These are phyloP conservation scores for Coptotermes formosanus DNA, from an alignment of 1,140 invertebrate species.

Conservation along the genomic window DNA sequence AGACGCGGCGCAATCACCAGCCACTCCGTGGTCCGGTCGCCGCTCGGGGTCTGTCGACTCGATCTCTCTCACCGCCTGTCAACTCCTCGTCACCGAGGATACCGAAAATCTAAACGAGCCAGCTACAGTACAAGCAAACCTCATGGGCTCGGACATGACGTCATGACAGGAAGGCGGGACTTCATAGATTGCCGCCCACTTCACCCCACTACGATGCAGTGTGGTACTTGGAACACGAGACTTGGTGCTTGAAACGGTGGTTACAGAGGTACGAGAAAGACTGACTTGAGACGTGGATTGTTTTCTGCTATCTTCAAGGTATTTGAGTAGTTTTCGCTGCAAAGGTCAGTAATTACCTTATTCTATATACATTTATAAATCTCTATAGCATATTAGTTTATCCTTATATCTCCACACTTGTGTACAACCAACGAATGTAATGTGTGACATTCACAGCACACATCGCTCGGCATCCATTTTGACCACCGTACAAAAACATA, in stretches of 20 bases:
- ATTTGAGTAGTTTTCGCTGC: not conserved
- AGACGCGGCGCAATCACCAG: slow-evolving; percentile 44
- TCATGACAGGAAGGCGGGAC: slow-evolving; percentile 46
- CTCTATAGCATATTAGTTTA: not conserved
- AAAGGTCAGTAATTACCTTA: not conserved
- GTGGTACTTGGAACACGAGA: not conserved
- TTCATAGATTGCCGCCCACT: slow-evolving; percentile 29
- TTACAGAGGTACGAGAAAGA: slow-evolving; percentile 23
- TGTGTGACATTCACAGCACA: not conserved
- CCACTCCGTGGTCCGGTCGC: slow-evolving; percentile 43
- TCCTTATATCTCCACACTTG: not conserved
- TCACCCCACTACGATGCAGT: not conserved
- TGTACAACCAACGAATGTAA: not conserved
- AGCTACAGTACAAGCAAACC: slow-evolving; percentile 40
- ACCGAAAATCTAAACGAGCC: slow-evolving; percentile 31
- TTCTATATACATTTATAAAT: not conserved
- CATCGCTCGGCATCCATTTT: slow-evolving; percentile 26
- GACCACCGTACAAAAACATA: slow-evolving; percentile 27
- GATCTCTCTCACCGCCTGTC: slow-evolving; percentile 41
- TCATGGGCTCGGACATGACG: slow-evolving; percentile 42
- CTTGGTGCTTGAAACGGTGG: not conserved
- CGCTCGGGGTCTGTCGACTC: slow-evolving; percentile 38
- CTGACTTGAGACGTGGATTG: slow-evolving; percentile 6
- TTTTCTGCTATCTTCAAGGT: not conserved
- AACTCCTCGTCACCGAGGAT: slow-evolving; percentile 45